phyloP scores from a whole-genome alignment of 2,113 vertebrate genomes.

The Neolamprologus kungweensis region DNA sequence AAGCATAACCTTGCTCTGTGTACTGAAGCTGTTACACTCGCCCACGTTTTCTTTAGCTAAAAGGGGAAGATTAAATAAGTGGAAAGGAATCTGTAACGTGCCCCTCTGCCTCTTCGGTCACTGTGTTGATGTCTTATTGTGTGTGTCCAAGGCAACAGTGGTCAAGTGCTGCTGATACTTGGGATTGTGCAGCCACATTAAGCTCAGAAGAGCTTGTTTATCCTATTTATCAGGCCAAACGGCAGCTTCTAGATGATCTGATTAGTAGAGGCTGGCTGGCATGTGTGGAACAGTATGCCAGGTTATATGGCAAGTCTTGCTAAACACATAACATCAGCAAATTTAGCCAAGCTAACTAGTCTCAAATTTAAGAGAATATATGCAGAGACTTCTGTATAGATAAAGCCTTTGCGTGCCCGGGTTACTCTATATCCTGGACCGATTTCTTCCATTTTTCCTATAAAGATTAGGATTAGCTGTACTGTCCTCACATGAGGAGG shows the following conservation, averaged over 20 bases:
- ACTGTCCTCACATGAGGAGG: not conserved
- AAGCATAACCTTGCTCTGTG: not conserved
- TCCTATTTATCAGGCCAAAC: not conserved
- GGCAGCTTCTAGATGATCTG: slow-evolving; percentile 6
- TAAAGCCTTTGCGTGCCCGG: not conserved
- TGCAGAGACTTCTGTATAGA: not conserved
- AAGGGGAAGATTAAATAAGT: not conserved
- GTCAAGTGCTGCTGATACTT: not conserved
- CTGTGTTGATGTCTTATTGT: slow-evolving; percentile 49
- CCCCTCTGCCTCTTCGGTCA: not conserved
- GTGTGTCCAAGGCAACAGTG: slow-evolving; percentile 47
- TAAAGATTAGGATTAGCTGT: slow-evolving; percentile 52
- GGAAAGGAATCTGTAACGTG: slow-evolving; percentile 33
- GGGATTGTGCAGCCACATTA: not conserved
- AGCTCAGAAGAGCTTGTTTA: not conserved
- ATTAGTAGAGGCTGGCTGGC: not conserved
- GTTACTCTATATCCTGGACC: not conserved
- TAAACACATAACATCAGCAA: not conserved
- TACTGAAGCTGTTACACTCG: not conserved
- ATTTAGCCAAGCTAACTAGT: not conserved
- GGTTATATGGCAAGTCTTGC: not conserved
- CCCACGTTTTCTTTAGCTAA: slow-evolving; percentile 5
- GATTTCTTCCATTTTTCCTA: not conserved
- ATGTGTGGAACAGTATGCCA: not conserved
- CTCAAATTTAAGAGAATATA: not conserved